A percentile compares a stretch with the other conserved stretches of the same genome.
phyloP scores from a whole-genome alignment of 2,888 invertebrate species.

The Xestia xanthographa region DNA sequence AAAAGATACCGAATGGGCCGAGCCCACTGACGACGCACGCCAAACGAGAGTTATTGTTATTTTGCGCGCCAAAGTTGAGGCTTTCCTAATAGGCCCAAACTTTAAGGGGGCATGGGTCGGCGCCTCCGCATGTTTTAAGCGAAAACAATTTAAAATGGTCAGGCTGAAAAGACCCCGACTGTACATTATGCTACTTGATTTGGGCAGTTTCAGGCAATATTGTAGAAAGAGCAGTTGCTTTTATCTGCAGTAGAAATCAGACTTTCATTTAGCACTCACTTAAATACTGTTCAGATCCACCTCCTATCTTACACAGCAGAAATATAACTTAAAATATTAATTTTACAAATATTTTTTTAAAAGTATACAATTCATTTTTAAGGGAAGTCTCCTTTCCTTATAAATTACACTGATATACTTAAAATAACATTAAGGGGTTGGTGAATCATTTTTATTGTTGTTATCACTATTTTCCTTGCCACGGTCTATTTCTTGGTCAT shows the following conservation, averaged over 20 bases:
- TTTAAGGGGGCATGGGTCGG: too few relatives aligned
- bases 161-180: too few relatives aligned
- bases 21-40: too few relatives aligned
- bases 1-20: too few relatives aligned
- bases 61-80: too few relatives aligned
- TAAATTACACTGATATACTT: slow-evolving; percentile 32
- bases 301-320: slow-evolving; percentile 7
- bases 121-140: too few relatives aligned
- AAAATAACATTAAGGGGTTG: slow-evolving; percentile 48
- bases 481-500: slow-evolving; percentile 59
- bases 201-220: not conserved
- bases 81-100: too few relatives aligned
- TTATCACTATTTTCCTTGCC: slow-evolving; percentile 71
- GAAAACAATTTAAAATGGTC: too few relatives aligned
- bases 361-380: not conserved
- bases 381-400: slow-evolving; percentile 42
- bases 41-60: too few relatives aligned
- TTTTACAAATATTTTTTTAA: not conserved
- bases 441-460: slow-evolving; percentile 71
- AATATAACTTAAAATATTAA: not conserved
- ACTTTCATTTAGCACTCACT: not conserved
- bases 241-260: not conserved
- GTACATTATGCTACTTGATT: not conserved
- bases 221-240: not conserved
- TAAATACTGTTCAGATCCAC: slow-evolving; percentile 5